Base-by-base conservation (phyloP, 35 echinoderm and acorn worm genomes). In the Diadema setosum region DNA sequence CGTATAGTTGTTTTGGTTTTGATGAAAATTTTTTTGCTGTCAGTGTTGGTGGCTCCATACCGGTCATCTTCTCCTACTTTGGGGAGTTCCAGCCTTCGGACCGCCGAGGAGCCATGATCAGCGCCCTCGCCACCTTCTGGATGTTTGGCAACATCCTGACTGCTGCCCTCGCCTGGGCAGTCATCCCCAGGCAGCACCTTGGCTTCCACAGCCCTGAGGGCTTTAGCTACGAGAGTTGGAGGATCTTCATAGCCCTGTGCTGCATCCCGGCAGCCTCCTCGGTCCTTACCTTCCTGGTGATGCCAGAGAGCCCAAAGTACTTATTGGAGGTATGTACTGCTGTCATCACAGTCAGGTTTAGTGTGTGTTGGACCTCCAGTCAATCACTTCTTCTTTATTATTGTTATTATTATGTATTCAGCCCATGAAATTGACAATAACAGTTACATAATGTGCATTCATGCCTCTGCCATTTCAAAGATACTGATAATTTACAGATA, bases 271-370 rank as follows among this genome's bases (percentile, higher is more conserved):
- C 92, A 18, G 49, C 85, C 39, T 92, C 89, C 0, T 99, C 96
- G 26, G 81, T 90, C 45, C 4, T 94, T 29, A 63, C 73, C 65
- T 89, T 99, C 56, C 26, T 90, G 7, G 39, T 87, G 29, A 45
- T 99, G 52, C 96, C 96, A 36, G 96, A 99, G 35, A 99, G 96
- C 58, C 96, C 96, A 32, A 99, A 99, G 70, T 99, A 83, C 84
- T 74, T 99, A 49, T 80, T 99, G 11, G 96, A 99, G 90, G 96
- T 99, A 87, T 86, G 85, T 26, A 67, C 29, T 29, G n/a, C n/a
- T n/a, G n/a, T n/a, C n/a, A n/a, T n/a, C n/a, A n/a, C n/a, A n/a
- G n/a, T n/a, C n/a, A n/a, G n/a, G n/a, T n/a, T n/a, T n/a, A n/a
- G n/a, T n/a, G n/a, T n/a, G n/a, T n/a, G n/a, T n/a, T n/a, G n/a